Evolutionary conservation across 2,888 invertebrate genomes (phyloP).

Genomic region (Cephus nigrinus): DNA sequence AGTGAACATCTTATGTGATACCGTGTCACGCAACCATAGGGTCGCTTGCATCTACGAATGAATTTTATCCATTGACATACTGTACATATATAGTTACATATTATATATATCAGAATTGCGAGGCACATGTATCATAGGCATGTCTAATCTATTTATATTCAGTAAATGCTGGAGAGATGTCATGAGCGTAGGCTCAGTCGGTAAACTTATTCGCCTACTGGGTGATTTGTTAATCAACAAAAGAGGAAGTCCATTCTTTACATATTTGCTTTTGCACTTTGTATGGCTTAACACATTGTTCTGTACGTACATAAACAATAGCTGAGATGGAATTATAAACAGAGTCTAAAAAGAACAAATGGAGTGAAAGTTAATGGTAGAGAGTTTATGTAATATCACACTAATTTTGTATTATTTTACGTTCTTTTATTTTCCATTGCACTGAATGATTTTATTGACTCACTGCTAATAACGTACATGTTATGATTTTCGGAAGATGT

Average conservation of each 20-base stretch:
- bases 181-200: background rate
- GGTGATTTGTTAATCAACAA: background rate
- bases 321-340: background rate
- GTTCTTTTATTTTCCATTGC: background rate
- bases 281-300: background rate
- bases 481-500: slow-evolving; percentile 63
- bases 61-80: too few species aligned
- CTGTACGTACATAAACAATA: background rate
- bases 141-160: too few species aligned
- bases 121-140: too few species aligned
- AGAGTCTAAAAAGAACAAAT: background rate
- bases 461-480: slow-evolving; percentile 32
- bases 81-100: too few species aligned
- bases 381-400: background rate
- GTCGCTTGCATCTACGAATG: too few species aligned
- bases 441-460: background rate
- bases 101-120: too few species aligned
- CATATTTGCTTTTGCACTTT: background rate
- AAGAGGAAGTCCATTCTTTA: background rate
- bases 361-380: background rate
- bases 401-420: background rate
- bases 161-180: too few species aligned
- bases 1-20: too few species aligned
- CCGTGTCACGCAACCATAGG: too few species aligned
- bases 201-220: background rate